These are phyloP conservation scores for Tupaia tana DNA, from an alignment of 2,113 vertebrate genomes.

Conservation along the genomic window DNA sequence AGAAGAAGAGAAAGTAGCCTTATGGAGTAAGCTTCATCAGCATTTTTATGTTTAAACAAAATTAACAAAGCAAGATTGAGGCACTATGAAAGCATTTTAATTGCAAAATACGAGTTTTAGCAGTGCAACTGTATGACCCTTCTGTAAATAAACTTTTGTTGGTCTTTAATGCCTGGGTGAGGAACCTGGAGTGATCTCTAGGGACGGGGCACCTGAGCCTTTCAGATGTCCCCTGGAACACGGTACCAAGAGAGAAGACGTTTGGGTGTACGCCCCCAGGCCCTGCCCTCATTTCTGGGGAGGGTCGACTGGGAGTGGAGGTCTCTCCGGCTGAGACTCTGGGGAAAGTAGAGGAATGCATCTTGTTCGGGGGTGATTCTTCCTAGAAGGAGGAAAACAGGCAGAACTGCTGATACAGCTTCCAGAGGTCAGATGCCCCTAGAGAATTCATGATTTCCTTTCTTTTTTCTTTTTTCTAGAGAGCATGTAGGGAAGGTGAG, in stretches of 20 bases:
- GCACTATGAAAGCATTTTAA: not conserved
- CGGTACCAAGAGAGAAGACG: not conserved
- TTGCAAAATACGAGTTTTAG: not conserved
- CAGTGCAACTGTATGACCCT: not conserved
- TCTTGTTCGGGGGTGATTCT: not conserved
- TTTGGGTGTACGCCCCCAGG: not conserved
- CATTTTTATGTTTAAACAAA: conserved; percentile 20
- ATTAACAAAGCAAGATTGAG: not conserved
- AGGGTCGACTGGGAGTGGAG: not conserved
- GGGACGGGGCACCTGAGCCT: not conserved
- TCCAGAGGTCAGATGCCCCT: not conserved
- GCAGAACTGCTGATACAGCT: not conserved
- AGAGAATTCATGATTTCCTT: too few species aligned
- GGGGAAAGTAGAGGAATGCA: not conserved
- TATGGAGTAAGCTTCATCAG: not conserved
- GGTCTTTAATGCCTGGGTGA: not conserved
- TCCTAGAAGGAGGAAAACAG: not conserved
- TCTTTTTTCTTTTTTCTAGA: too few species aligned
- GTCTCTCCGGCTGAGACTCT: not conserved
- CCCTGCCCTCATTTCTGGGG: not conserved
- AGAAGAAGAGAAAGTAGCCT: not conserved
- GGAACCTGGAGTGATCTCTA: not conserved
- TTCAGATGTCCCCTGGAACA: not conserved
- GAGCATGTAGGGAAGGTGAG: too few species aligned
- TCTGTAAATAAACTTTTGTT: not conserved